Conservation (phyloP, 2,113 vertebrate species). For the Calonectris borealis region DNA sequence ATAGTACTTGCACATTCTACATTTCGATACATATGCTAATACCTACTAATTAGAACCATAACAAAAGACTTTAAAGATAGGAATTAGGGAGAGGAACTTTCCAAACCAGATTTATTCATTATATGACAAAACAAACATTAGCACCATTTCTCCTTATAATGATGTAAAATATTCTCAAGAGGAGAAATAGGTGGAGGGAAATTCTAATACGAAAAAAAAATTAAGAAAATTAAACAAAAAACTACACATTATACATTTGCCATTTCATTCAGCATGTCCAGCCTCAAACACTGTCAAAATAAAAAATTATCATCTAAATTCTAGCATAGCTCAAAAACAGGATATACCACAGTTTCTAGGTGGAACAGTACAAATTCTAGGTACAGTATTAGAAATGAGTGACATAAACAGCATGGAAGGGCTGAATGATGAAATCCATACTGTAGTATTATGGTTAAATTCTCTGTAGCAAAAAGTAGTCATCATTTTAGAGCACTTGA, state of each 20-base stretch:
- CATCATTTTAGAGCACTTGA: neutral
- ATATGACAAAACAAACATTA: constrained; percentile 41
- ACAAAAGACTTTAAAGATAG: constrained; percentile 52
- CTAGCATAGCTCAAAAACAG: neutral
- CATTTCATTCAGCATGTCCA: neutral
- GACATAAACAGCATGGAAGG: neutral
- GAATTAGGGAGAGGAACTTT: constrained; percentile 58
- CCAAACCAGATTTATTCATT: constrained; percentile 23
- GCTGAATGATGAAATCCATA: neutral
- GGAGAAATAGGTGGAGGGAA: neutral
- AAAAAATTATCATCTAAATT: neutral
- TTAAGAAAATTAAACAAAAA: neutral
- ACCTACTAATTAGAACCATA: constrained; percentile 53
- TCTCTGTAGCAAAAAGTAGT: neutral
- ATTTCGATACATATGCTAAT: constrained; percentile 63
- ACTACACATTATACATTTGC: neutral
- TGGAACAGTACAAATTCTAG: neutral
- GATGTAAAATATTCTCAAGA: neutral
- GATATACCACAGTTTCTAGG: neutral
- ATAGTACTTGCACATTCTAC: constrained; percentile 29
- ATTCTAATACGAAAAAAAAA: neutral
- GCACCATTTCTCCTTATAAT: constrained; percentile 3
- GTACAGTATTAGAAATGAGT: neutral
- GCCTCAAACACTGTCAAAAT: neutral
- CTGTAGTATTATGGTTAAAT: neutral